Conservation (phyloP, 2,113 vertebrate genomes). For the Brienomyrus brachyistius region DNA sequence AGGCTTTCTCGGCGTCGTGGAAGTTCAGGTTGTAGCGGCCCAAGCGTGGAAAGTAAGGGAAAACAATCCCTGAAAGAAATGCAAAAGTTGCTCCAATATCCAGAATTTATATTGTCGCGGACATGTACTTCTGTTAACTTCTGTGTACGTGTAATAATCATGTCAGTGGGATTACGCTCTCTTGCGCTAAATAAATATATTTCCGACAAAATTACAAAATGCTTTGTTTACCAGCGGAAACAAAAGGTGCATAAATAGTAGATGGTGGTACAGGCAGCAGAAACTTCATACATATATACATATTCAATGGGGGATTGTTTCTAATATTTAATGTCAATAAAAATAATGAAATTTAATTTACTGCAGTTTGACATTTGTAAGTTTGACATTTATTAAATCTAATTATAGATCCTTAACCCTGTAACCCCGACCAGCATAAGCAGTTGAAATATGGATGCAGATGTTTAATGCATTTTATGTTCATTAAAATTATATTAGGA, state of each 20-base stretch:
- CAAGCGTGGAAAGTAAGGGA: conserved; percentile 78
- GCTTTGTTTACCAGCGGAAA: not conserved
- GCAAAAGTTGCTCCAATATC: not conserved
- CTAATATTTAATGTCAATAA: not conserved
- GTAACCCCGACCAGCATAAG: not conserved
- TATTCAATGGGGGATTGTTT: not conserved
- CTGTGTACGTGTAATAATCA: not conserved
- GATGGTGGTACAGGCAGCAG: not conserved
- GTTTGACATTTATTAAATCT: not conserved
- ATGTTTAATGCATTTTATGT: not conserved
- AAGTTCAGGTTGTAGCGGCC: conserved; percentile 94
- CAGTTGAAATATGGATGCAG: not conserved
- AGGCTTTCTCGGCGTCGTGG: conserved; percentile 74
- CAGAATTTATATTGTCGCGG: not conserved
- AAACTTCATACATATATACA: not conserved
- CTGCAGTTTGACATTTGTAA: not conserved
- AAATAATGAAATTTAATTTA: not conserved
- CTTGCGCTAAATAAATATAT: not conserved
- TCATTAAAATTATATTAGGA: not conserved
- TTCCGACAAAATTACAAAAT: not conserved
- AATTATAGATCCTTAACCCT: not conserved
- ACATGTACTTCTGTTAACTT: not conserved
- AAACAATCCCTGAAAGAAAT: conserved; percentile 71
- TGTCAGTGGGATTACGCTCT: not conserved
- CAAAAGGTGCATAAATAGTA: not conserved